Evolutionary conservation across 2,113 vertebrate genomes (phyloP), one percentile per base, ranked within the genome.

Genomic region (Silurus meridionalis): DNA sequence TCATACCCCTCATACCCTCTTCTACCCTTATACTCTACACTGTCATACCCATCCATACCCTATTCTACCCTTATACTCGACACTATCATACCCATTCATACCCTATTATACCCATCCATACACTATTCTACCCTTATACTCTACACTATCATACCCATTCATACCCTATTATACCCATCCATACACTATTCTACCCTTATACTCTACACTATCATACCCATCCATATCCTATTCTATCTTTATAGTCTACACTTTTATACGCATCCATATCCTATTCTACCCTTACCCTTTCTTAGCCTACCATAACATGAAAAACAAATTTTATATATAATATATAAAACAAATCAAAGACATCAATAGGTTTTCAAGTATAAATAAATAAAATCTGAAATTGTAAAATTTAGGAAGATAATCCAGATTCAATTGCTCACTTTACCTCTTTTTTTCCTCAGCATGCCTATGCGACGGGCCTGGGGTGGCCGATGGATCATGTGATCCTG

Each of bases 391-490:
- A 15, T 14, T 14, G 17, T 3, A 50, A 64, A 21, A 1, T 60
- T n/a, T 11, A 53, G n/a, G 37, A 67, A 37, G 11, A 23, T 37
- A 15, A 77, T 23, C 21, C 9, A 10, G 21, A 82, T 25, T 71
- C 3, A 80, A 19, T 19, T 28, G 67, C 2, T 28, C 10, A 4
- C 9, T 28, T 17, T 25, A 37, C 52, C 10, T n/a, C 1, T 58
- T 83, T 64, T n/a, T 72, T 74, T 57, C 66, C 23, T 80, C 83
- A 96, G 95, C 66, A 6, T 96, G 95, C 87, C 88, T 25, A n/a
- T 96, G 95, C 89, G 85, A 94, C 81, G 91, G 87, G 4, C 50
- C 90, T 17, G 96, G 95, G 55, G 94, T 94, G 11, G n/a, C 89
- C 23, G 94, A 93, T 75, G 86, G 46, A 4, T 71, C 82, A 2